A percentile compares a stretch with the other conserved stretches of the same genome.
Conservation (phyloP, 2,888 invertebrate genomes). For the Erebia epiphron region DNA sequence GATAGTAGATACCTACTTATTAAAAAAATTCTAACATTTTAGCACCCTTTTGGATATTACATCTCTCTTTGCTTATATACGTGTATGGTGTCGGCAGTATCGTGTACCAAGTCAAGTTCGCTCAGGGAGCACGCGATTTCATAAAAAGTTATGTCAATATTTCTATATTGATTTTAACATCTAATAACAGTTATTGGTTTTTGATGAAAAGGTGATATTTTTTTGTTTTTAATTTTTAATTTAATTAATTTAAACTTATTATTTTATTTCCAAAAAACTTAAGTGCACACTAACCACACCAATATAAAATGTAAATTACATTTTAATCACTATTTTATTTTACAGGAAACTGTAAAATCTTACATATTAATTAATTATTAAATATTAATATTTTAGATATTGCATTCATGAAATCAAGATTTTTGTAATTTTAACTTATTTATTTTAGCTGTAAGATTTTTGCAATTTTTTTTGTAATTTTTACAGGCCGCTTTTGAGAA, state of each 20-base stretch:
- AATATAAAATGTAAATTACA: too few relatives aligned
- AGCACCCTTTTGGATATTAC: conserved; percentile 63
- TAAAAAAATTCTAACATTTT: neutral
- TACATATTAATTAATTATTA: too few relatives aligned
- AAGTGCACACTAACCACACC: too few relatives aligned
- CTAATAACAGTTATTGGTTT: conserved; percentile 64
- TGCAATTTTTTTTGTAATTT: conserved; percentile 1
- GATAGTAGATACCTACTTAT: too few relatives aligned
- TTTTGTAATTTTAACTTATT: too few relatives aligned
- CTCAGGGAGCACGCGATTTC: conserved; percentile 52
- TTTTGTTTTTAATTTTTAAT: neutral
- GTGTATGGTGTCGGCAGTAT: conserved; percentile 58
- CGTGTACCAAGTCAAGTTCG: conserved; percentile 56
- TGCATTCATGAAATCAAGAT: too few relatives aligned
- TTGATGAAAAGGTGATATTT: conserved; percentile 53
- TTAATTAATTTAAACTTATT: too few relatives aligned
- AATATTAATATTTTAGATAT: too few relatives aligned
- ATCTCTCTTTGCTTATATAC: conserved; percentile 55
- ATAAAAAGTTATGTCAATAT: conserved; percentile 65
- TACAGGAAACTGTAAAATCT: too few relatives aligned
- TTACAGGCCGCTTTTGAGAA: conserved; percentile 49
- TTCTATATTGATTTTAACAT: conserved; percentile 53
- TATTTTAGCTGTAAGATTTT: neutral
- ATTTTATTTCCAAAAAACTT: too few relatives aligned
- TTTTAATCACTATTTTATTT: too few relatives aligned